Base-by-base conservation (phyloP, 2,113 vertebrate species). In the Aegotheles bennettii region DNA sequence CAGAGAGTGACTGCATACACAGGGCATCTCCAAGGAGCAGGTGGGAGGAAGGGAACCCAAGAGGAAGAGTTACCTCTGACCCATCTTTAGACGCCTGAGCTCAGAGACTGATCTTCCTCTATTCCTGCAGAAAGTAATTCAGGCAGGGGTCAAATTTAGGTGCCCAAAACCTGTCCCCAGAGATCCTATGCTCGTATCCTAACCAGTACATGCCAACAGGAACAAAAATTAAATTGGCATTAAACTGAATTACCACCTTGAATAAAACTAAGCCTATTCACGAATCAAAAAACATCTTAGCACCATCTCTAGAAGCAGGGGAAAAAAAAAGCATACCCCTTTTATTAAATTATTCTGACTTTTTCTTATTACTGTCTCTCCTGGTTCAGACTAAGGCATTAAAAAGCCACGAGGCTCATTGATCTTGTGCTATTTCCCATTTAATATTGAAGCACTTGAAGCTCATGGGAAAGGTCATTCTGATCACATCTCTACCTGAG, bases 281-380 rank as follows among this genome's bases (percentile, higher is more conserved):
- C 54, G 35, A 63, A 65, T 38, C 50, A 29, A 64, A 94, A 90
- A 33, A 71, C 31, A 64, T 60, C n/a, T 21, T 3, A 86, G 45
- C 43, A 86, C 47, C 63, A 63, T 71, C 36, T 56, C 64, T 61
- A 36, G 43, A 70, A 89, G n/a, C n/a, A n/a, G n/a, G 20, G 17
- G 23, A 24, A 50, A 76, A 79, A 83, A 61, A 19, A 11, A 36
- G 19, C 28, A 24, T 56, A 56, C 18, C 43, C 7, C 4, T 7
- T 82, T 87, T 95, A 85, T 91, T 63, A 95, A 79, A 96, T 91
- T 88, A 93, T 84, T 91, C 73, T 73, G 79, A 65, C 70, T 96
- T 95, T 91, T 89, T 95, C 82, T 77, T 94, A 73, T 93, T 93
- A 89, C 83, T 87, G 76, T 94, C 71, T 88, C 53, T 80, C 68